A percentile compares a stretch with the other conserved stretches of the same genome.
Conservation (phyloP, 23 tunicate species). For the Styela plicata region DNA sequence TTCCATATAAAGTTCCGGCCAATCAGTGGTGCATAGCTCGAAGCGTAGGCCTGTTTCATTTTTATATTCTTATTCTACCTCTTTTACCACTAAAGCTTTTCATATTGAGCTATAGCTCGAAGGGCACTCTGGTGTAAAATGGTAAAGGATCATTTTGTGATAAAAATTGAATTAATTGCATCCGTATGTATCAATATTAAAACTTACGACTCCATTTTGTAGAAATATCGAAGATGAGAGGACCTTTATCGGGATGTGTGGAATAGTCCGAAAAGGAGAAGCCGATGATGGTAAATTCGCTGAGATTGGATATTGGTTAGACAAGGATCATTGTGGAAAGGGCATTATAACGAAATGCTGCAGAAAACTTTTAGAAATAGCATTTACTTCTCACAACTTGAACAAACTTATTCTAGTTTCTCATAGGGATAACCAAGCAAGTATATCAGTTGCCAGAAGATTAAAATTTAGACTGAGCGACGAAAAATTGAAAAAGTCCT, state of each 20-base stretch:
- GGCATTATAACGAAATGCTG: constrained; percentile 20
- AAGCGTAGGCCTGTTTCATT: no score
- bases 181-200: no score
- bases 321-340: constrained; percentile 2
- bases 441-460: constrained; percentile 21
- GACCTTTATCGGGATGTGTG: constrained; percentile 32
- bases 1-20: no score
- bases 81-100: no score
- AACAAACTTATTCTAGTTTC: not conserved
- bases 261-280: constrained; percentile 8
- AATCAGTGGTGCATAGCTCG: no score
- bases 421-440: constrained; percentile 18
- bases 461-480: not conserved
- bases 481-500: not conserved
- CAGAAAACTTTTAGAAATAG: not conserved
- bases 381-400: not conserved
- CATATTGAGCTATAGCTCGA: no score
- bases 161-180: no score
- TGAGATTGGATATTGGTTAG: constrained; percentile 27
- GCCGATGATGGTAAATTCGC: not conserved
- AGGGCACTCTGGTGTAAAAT: no score
- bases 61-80: no score
- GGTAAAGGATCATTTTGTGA: no score
- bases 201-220: no score
- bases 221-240: not conserved